Evolutionary conservation across 2,113 vertebrate species (phyloP), one percentile per base, ranked within the genome.

Genomic region (Rattus norvegicus): DNA sequence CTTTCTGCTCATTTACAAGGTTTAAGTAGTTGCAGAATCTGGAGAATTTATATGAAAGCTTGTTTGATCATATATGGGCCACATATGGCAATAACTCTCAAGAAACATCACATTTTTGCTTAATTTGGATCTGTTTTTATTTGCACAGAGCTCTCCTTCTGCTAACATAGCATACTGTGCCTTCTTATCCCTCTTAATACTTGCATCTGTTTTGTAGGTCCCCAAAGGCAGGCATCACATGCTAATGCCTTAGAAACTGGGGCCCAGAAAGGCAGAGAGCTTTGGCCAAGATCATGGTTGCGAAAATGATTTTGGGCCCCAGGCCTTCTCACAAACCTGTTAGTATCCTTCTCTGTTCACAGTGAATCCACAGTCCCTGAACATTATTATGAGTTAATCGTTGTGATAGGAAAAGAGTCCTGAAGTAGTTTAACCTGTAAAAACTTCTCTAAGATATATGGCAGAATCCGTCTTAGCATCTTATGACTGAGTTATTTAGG

Each of bases 1-100:
- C 52, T 83, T 93, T 72, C 69, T 88, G 33, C 20, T 89, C 81
- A 69, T 83, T 93, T 77, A 43, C 63, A 76, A 84, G 88, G 61
- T 92, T 90, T 95, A 93, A 94, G 92, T 84, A 87, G 94, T 87
- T 93, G 47, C 24, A 93, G 59, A 96, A 96, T 47, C 28, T 28
- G 54, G 36, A 75, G 79, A 89, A 79, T 95, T 92, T 67, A 87
- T 36, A 93, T 87, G 72, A 87, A 69, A 95, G 59, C 76, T 93
- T 65, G 26, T 54, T 83, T 73, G 79, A 86, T 93, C 47, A 47
- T 93, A 79, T 49, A 56, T 87, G 73, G 65, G 30, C 95, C 52
- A 87, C 49, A 39, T 63, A 92, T 80, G 70, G 54, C 84, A 95
- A 72, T 7, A 90, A 49, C 63, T 92, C 36, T 89, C 2, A 72